phyloP scores from a whole-genome alignment of 2,888 invertebrate species.

The Synanthedon vespiformis region DNA sequence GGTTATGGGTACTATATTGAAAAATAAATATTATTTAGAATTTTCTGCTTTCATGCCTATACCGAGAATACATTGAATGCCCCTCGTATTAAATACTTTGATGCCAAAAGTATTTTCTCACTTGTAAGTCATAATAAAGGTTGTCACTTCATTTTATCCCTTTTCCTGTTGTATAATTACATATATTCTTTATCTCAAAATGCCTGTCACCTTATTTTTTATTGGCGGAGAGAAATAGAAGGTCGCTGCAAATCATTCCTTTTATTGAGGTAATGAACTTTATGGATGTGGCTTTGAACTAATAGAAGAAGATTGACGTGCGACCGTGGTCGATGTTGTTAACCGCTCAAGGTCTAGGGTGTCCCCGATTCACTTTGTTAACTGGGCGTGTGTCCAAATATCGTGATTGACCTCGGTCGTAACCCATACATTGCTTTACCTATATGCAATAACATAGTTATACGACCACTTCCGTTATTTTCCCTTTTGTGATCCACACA shows the following conservation, averaged over 20 bases:
- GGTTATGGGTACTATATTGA: too few species aligned
- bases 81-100: too few species aligned
- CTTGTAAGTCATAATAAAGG: too few species aligned
- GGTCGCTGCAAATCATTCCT: constrained; percentile 32
- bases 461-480: constrained; percentile 15
- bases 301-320: constrained; percentile 60
- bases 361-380: constrained; percentile 12
- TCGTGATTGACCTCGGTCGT: not conserved
- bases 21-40: too few species aligned
- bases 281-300: constrained; percentile 63
- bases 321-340: constrained; percentile 36
- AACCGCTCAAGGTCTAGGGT: constrained; percentile 36
- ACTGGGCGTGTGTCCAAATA: not conserved
- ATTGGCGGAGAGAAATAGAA: constrained; percentile 14
- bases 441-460: not conserved
- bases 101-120: too few species aligned
- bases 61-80: too few species aligned
- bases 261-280: constrained; percentile 54
- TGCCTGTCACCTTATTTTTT: not conserved
- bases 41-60: too few species aligned
- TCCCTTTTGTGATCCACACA: constrained; percentile 22
- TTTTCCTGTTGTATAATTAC: not conserved
- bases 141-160: too few species aligned
- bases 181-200: not conserved
- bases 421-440: not conserved